Percentiles rank a stretch among this genome's conserved stretches.
Conservation (phyloP, 1,140 invertebrate genomes). For the Triops cancriformis region DNA sequence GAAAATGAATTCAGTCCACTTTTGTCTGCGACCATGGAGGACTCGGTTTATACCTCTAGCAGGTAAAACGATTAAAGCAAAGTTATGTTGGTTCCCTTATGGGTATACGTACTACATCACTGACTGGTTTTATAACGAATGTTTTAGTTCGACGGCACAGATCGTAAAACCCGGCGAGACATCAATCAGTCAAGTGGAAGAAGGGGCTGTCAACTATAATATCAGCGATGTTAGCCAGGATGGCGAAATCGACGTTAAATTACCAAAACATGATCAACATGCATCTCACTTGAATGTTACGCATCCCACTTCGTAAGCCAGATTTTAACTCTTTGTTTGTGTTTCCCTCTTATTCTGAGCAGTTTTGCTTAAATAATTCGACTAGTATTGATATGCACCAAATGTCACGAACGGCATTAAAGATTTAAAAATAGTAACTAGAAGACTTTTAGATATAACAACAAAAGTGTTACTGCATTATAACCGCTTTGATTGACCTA, state of each 20-base stretch:
- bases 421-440: too few relatives aligned
- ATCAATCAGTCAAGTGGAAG: neutral
- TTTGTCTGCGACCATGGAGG: neutral
- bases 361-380: too few relatives aligned
- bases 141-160: neutral
- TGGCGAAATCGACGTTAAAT: neutral
- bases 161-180: neutral
- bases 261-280: neutral
- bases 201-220: neutral
- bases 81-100: neutral
- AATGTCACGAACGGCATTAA: too few relatives aligned
- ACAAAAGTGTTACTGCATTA: too few relatives aligned
- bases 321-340: neutral
- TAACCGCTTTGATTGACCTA: too few relatives aligned
- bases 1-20: constrained; percentile 3
- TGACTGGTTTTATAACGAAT: neutral
- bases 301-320: neutral
- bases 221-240: neutral
- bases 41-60: neutral
- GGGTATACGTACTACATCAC: neutral
- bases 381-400: too few relatives aligned
- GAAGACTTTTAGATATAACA: too few relatives aligned
- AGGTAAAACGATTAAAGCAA: neutral
- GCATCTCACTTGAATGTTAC: neutral
- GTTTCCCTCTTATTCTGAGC: too few relatives aligned